Evolutionary conservation across 2,888 invertebrate species (phyloP).

Genomic region (Drosophila ustulata): DNA sequence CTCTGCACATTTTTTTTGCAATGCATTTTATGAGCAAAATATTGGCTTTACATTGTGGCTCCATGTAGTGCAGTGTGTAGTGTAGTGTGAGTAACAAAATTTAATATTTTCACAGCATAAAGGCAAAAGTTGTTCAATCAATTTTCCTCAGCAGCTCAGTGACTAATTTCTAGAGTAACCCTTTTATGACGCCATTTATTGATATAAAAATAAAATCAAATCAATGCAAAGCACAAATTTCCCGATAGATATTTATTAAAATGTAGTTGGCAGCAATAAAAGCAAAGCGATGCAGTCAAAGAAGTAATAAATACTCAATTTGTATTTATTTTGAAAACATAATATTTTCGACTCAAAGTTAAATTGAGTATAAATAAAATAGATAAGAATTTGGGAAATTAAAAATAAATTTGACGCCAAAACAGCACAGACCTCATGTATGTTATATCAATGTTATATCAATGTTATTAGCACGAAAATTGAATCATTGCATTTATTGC

Average conservation of each 20-base stretch:
- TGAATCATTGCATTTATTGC: constrained; percentile 5
- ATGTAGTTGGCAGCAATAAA: neutral
- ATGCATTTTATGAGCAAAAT: constrained; percentile 24
- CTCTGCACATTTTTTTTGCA: constrained; percentile 20
- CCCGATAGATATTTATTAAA: neutral
- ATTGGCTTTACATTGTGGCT: constrained; percentile 21
- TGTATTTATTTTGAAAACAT: neutral
- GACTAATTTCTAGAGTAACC: neutral
- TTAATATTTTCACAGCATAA: neutral
- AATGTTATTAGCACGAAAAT: constrained; percentile 3
- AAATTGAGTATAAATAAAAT: neutral
- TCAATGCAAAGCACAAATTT: neutral
- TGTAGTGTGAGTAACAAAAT: neutral
- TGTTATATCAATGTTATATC: too few species aligned
- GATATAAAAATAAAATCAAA: neutral
- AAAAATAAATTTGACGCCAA: neutral
- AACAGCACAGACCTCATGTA: neutral
- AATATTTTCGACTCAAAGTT: neutral
- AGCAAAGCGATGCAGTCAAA: neutral
- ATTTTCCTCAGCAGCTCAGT: neutral
- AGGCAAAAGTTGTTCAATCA: neutral
- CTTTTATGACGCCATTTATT: neutral
- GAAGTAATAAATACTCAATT: neutral
- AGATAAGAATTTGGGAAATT: neutral
- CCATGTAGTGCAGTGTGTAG: constrained; percentile 7